Conservation (phyloP, 1,140 invertebrate genomes). For the Lysiphlebus fabarum region DNA sequence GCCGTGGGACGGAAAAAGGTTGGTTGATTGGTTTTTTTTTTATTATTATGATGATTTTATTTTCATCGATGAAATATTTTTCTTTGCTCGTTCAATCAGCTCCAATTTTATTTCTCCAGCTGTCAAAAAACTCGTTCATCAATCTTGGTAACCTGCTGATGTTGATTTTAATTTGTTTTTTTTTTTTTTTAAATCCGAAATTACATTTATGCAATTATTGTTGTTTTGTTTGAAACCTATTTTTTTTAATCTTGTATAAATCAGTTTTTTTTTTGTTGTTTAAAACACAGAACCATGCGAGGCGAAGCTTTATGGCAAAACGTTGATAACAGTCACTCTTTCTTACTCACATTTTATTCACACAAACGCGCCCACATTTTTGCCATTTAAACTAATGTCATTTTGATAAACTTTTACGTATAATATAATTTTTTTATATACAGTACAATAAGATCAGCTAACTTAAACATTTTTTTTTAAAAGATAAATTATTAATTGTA, state of each 20-base stretch:
- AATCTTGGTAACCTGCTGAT: slow-evolving; percentile 14
- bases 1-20: slow-evolving; percentile 48
- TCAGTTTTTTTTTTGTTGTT: slow-evolving; percentile 38
- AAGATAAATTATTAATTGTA: no score
- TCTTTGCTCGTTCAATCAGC: slow-evolving; percentile 3
- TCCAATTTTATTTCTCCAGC: slow-evolving; percentile 3
- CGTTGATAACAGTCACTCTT: slow-evolving; percentile 38
- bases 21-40: slow-evolving; percentile 7
- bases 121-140: not conserved
- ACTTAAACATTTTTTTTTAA: no score
- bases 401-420: not conserved
- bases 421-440: no score
- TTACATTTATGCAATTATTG: not conserved
- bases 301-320: slow-evolving; percentile 55
- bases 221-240: not conserved
- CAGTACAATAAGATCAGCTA: no score
- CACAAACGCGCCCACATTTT: slow-evolving; percentile 32
- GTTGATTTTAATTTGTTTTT: slow-evolving; percentile 20
- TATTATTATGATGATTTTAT: slow-evolving; percentile 7
- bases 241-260: slow-evolving; percentile 12
- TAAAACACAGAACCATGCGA: slow-evolving; percentile 55
- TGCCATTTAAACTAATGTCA: slow-evolving; percentile 9
- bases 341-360: slow-evolving; percentile 32
- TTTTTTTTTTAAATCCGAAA: slow-evolving; percentile 13
- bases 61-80: not conserved